Percentiles rank a stretch among this genome's conserved stretches.
These are phyloP conservation scores for Pseudotriccus pelzelni DNA, from an alignment of 2,797 vertebrate species.

Conservation along the genomic window DNA sequence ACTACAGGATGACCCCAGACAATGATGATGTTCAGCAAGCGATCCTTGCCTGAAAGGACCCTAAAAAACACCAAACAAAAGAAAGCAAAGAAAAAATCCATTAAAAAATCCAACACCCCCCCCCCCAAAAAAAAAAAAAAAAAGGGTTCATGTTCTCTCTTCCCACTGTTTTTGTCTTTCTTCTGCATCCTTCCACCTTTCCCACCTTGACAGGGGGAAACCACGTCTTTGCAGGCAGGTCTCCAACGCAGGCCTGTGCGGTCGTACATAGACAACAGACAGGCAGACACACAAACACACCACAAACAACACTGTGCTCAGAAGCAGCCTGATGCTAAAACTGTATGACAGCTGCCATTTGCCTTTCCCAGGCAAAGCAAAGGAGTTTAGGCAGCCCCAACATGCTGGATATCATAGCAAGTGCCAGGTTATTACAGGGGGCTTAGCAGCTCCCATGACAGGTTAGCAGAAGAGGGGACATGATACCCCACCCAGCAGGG, in stretches of 20 bases:
- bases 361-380: slow-evolving; percentile 30
- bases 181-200: neutral
- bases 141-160: neutral
- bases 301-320: slow-evolving; percentile 39
- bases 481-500: neutral
- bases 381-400: neutral
- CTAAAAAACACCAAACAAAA: neutral
- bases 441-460: neutral
- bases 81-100: neutral
- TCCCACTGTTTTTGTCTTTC: neutral
- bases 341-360: slow-evolving; percentile 40
- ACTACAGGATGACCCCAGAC: neutral
- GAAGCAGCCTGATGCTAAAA: slow-evolving; percentile 33
- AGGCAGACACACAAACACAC: neutral
- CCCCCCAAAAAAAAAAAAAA: too few relatives aligned
- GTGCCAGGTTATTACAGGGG: neutral
- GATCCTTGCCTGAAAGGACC: neutral
- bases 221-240: neutral
- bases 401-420: neutral
- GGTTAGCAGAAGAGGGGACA: neutral
- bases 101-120: too few relatives aligned
- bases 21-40: neutral
- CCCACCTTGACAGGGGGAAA: neutral
- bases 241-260: neutral
- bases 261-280: neutral